Conservation (phyloP, 2,797 vertebrate species). For the Champsocephalus gunnari region DNA sequence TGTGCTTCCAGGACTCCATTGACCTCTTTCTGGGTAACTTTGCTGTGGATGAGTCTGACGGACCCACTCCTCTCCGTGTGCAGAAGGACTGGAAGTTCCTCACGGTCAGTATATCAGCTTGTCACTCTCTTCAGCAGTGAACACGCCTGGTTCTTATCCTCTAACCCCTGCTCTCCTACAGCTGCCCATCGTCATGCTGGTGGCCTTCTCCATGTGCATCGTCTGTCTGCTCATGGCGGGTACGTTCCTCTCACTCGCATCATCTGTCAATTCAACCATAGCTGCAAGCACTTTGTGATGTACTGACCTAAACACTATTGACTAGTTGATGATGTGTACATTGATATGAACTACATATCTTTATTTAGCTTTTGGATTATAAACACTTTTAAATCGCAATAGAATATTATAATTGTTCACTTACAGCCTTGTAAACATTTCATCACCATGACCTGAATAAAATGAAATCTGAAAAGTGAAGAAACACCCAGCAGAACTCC, state of each 20-base stretch:
- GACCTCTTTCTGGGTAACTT: constrained; percentile 98
- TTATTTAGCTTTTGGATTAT: too few relatives aligned
- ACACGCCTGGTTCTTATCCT: neutral
- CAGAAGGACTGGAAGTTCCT: constrained; percentile 98
- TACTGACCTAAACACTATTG: too few relatives aligned
- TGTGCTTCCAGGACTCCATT: constrained; percentile 90
- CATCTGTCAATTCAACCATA: neutral
- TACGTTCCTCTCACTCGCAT: constrained; percentile 77
- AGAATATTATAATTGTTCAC: too few relatives aligned
- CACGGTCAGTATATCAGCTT: constrained; percentile 84
- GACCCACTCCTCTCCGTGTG: constrained; percentile 89
- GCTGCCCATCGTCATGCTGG: constrained; percentile 97
- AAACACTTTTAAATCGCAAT: too few relatives aligned
- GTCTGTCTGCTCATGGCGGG: constrained; percentile 97
- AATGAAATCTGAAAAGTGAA: too few relatives aligned
- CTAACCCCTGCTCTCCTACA: constrained; percentile 62
- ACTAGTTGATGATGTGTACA: too few relatives aligned
- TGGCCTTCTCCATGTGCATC: constrained; percentile 99
- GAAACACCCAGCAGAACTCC: too few relatives aligned
- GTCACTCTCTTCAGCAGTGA: neutral
- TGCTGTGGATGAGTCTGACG: constrained; percentile 93
- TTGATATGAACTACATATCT: too few relatives aligned
- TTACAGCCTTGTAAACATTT: too few relatives aligned
- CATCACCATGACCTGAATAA: too few relatives aligned
- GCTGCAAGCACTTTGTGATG: neutral